Conservation (phyloP, 2,113 vertebrate genomes). For the Sylvicapra grimmia region DNA sequence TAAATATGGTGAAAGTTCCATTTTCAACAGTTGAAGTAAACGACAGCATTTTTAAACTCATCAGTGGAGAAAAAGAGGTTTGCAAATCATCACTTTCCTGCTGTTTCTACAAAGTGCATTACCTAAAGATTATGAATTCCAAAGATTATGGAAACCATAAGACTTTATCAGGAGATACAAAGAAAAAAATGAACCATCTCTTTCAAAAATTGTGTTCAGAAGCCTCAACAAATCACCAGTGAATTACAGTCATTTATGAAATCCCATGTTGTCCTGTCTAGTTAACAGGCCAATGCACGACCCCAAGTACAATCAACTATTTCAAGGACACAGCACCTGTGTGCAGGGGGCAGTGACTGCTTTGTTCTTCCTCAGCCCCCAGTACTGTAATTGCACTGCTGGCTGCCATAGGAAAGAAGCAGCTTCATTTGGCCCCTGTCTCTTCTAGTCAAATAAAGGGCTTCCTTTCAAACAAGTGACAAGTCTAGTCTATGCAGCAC, state of each 20-base stretch:
- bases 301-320: background rate
- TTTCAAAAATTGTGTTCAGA: constrained; percentile 23
- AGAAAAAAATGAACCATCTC: background rate
- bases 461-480: constrained; percentile 48
- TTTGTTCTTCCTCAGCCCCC: background rate
- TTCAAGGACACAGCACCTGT: constrained; percentile 20
- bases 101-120: constrained; percentile 45
- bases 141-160: constrained; percentile 18
- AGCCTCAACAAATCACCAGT: background rate
- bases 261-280: background rate
- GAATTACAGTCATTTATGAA: constrained; percentile 31
- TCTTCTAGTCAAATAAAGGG: constrained; percentile 47
- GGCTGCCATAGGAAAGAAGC: constrained; percentile 15
- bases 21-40: constrained; percentile 56
- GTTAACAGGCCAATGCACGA: background rate
- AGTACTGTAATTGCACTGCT: constrained; percentile 2
- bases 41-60: constrained; percentile 48
- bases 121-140: constrained; percentile 38
- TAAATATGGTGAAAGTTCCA: constrained; percentile 44
- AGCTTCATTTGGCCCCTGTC: constrained; percentile 38
- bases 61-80: constrained; percentile 39
- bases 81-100: constrained; percentile 31
- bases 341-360: background rate
- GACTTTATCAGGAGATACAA: background rate
- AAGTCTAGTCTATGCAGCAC: constrained; percentile 1